These are phyloP conservation scores for Glaucidium brasilianum DNA, from an alignment of 2,113 vertebrate genomes.

Conservation along the genomic window DNA sequence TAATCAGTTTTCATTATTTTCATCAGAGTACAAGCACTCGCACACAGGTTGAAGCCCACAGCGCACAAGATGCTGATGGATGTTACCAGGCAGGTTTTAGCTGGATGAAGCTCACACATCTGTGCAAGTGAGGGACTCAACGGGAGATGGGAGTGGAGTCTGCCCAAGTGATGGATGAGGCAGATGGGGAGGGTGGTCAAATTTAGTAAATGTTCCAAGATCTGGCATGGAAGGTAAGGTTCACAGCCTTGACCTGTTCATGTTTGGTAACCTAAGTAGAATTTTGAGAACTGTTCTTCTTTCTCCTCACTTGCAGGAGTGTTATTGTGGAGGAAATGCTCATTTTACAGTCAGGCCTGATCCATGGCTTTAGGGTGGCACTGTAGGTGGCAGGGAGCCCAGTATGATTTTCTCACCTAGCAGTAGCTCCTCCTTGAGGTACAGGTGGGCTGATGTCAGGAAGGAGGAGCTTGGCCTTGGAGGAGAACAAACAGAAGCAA, in stretches of 20 bases:
- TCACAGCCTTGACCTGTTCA: neutral
- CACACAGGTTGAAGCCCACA: neutral
- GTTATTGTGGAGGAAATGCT: neutral
- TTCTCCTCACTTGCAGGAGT: neutral
- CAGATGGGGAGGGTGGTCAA: neutral
- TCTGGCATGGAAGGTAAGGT: neutral
- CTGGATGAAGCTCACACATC: neutral
- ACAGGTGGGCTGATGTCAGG: neutral
- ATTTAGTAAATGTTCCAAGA: neutral
- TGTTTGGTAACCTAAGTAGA: neutral
- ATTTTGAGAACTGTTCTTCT: neutral
- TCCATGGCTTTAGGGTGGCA: neutral
- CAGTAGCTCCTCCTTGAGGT: neutral
- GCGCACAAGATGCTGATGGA: neutral
- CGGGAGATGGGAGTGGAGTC: neutral
- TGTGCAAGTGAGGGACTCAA: neutral
- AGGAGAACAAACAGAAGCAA: neutral
- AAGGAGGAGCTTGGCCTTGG: accelerated
- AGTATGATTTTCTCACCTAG: neutral
- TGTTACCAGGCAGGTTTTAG: neutral
- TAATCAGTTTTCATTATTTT: neutral
- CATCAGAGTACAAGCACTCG: neutral
- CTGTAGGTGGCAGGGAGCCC: neutral
- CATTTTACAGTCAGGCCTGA: neutral
- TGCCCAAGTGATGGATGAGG: neutral